Percentiles rank a stretch among this genome's conserved stretches.
Evolutionary conservation across 2,888 invertebrate genomes (phyloP).

Genomic region (Mesodorylaimus sp.): DNA sequence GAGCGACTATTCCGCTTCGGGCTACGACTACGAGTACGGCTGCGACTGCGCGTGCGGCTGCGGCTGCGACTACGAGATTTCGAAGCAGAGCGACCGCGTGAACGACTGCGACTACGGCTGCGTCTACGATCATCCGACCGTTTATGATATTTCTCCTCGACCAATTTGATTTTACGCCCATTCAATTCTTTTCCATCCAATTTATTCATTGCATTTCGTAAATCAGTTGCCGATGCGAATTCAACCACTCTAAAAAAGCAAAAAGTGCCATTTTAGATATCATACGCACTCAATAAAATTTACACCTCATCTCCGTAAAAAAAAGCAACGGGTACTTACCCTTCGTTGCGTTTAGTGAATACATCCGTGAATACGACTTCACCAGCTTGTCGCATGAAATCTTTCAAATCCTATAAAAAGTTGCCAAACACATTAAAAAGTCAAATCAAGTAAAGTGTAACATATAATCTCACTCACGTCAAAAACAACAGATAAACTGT

Average conservation of each 20-base stretch:
- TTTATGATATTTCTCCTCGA: not conserved
- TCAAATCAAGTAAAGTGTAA: too few relatives aligned
- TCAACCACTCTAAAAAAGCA: slow-evolving; percentile 63
- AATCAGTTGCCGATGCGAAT: slow-evolving; percentile 77
- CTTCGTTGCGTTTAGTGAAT: slow-evolving; percentile 67
- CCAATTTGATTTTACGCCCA: slow-evolving; percentile 53
- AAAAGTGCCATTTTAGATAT: not conserved
- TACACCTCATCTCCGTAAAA: not conserved
- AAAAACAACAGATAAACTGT: too few relatives aligned
- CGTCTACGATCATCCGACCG: slow-evolving; percentile 1
- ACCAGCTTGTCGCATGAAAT: slow-evolving; percentile 96
- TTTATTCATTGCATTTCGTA: slow-evolving; percentile 87
- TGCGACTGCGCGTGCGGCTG: not conserved
- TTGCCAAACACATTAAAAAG: not conserved
- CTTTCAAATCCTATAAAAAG: slow-evolving; percentile 65
- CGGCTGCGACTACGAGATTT: not conserved
- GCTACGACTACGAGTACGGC: not conserved
- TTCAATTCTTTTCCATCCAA: slow-evolving; percentile 83
- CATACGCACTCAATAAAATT: too few relatives aligned
- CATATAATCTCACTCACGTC: too few relatives aligned
- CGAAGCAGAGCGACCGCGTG: not conserved
- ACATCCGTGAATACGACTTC: slow-evolving; percentile 98
- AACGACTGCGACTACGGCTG: not conserved
- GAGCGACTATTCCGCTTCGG: too few relatives aligned
- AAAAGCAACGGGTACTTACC: slow-evolving; percentile 21